Evolutionary conservation across 2,888 invertebrate genomes (phyloP), one percentile per base, ranked within the genome.

Genomic region (Drosophila suboccidentalis): DNA sequence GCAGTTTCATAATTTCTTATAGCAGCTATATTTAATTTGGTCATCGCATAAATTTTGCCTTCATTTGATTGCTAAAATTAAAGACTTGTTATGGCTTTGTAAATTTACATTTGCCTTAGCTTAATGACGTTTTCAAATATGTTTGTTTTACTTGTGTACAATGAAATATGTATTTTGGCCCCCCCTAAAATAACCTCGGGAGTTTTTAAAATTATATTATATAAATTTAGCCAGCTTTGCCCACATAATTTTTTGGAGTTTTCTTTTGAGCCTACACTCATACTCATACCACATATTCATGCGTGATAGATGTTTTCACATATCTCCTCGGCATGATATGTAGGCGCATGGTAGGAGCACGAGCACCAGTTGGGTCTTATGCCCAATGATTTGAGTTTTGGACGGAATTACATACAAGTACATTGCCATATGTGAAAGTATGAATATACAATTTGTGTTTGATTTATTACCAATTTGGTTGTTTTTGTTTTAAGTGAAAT

Each of bases 401-500:
- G 15, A n/a, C 50, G 38, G 54, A 46, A 70, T 78, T 65, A 47
- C 49, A 39, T 32, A 43, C 46, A 43, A 44, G 10, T n/a, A 26
- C 39, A 59, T 44, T 43, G 43, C 19, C 34, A 46, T 49, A 44
- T 38, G 55, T 58, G 29, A 19, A 43, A 39, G 41, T 67, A 32
- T 49, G 55, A 47, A 50, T 60, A 50, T 34, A 29, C 38, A 63
- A 47, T 63, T 74, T 69, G 44, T 60, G 46, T 75, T 69, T 68
- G 78, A 81, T 78, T 80, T 75, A 72, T 75, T 63, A 53, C 49
- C 66, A 79, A 62, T 66, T 64, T 32, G 39, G 54, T 43, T 55
- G 58, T 43, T 57, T 67, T 70, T 39, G 38, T 62, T 58, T 58
- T 36, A 46, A 51, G 64, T 13, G 32, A 57, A 55, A 34, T 17